Conservation (phyloP, 2,888 invertebrate species). For the Atherix ibis region DNA sequence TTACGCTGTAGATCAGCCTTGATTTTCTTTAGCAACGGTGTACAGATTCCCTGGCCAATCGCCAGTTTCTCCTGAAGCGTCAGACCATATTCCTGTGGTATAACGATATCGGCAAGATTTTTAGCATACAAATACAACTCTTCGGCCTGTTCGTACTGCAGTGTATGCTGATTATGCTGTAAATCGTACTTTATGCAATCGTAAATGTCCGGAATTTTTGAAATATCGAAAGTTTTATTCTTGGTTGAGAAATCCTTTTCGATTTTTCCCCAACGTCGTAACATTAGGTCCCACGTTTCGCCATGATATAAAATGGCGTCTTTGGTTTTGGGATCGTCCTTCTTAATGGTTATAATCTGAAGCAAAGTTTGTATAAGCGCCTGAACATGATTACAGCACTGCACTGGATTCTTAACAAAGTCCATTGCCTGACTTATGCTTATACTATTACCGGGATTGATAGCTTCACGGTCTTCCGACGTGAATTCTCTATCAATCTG, state of each 20-base stretch:
- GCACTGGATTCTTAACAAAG: conserved; percentile 89
- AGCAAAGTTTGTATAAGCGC: conserved; percentile 72
- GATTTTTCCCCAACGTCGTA: conserved; percentile 92
- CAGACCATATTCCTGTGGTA: conserved; percentile 98
- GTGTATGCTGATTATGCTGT: conserved; percentile 91
- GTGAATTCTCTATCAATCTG: conserved; percentile 81
- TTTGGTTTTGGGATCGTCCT: conserved; percentile 80
- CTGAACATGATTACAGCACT: conserved; percentile 84
- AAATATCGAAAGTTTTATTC: conserved; percentile 86
- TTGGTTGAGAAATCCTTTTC: conserved; percentile 96
- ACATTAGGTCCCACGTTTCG: conserved; percentile 98
- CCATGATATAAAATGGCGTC: conserved; percentile 92
- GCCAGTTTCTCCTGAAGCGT: conserved; percentile 89
- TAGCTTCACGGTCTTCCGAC: conserved; percentile 63
- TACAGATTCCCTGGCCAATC: conserved; percentile 95
- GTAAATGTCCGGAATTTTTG: conserved; percentile 98
- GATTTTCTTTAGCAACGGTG: conserved; percentile 89
- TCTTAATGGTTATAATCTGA: conserved; percentile 68
- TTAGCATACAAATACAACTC: conserved; percentile 91
- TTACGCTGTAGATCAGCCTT: conserved; percentile 87
- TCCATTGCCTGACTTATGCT: conserved; percentile 84
- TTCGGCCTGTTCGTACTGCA: conserved; percentile 85
- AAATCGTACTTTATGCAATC: conserved; percentile 99
- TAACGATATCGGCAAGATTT: conserved; percentile 94
- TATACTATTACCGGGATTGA: conserved; percentile 84